Evolutionary conservation across 2,888 invertebrate genomes (phyloP).

Genomic region (Parelbella ahira): DNA sequence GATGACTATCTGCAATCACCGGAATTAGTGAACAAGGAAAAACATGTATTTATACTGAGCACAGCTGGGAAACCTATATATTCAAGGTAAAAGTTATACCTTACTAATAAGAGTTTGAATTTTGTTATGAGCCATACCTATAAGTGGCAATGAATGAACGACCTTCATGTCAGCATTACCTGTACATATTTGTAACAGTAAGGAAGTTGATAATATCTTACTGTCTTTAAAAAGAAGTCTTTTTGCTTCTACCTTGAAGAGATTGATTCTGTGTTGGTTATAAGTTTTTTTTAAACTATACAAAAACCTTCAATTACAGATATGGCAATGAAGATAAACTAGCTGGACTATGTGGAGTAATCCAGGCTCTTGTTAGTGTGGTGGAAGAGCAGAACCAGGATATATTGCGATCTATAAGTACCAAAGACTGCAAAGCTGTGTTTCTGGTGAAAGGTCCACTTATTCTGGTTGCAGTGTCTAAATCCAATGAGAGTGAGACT

Average conservation of each 20-base stretch:
- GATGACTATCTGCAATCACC: conserved; percentile 85
- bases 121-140: too few relatives aligned
- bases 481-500: conserved; percentile 89
- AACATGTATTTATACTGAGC: conserved; percentile 96
- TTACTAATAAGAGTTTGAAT: too few relatives aligned
- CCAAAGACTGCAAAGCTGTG: conserved; percentile 92
- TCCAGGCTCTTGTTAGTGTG: conserved; percentile 95
- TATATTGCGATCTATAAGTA: conserved; percentile 90
- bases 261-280: too few relatives aligned
- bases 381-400: conserved; percentile 91
- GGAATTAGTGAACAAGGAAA: conserved; percentile 89
- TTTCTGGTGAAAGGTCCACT: conserved; percentile 95
- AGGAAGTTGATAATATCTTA: too few relatives aligned
- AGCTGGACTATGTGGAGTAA: conserved; percentile 96
- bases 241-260: too few relatives aligned
- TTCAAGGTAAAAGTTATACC: conserved; percentile 81
- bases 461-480: conserved; percentile 93
- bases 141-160: too few relatives aligned
- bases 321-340: conserved; percentile 96
- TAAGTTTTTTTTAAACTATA: too few relatives aligned
- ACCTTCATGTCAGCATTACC: too few relatives aligned
- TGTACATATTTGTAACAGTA: too few relatives aligned
- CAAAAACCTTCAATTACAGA: conserved; percentile 58
- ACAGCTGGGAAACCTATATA: conserved; percentile 98
- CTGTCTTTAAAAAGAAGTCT: too few relatives aligned